Conservation (phyloP, 2,797 vertebrate species). For the Ctenochaetus hawaiiensis region DNA sequence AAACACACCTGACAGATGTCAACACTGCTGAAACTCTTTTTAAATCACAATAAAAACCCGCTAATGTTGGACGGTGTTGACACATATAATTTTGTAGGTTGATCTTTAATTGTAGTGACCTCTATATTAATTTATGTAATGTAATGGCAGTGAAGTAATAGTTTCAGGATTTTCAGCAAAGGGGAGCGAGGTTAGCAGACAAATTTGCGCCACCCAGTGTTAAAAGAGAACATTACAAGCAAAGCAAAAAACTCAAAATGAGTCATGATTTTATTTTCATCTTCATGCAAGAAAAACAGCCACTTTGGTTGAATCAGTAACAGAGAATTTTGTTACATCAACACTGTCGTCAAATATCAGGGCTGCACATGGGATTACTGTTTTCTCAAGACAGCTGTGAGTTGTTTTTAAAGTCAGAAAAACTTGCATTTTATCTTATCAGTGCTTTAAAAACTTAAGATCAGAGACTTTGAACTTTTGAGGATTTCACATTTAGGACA, state of each 20-base stretch:
- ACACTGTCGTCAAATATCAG: constrained; percentile 1
- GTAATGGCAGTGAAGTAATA: background rate
- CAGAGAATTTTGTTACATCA: constrained; percentile 23
- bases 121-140: background rate
- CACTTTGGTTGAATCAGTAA: constrained; percentile 28
- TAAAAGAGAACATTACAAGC: constrained; percentile 30
- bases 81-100: no score
- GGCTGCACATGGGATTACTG: background rate
- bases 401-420: background rate
- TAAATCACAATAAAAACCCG: background rate
- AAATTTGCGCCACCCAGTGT: constrained; percentile 51
- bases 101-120: background rate
- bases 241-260: constrained; percentile 15
- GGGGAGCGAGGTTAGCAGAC: background rate
- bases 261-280: constrained; percentile 66
- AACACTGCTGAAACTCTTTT: background rate
- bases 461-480: no score
- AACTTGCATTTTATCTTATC: constrained; percentile 10
- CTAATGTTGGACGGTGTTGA: background rate
- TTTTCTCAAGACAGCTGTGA: constrained; percentile 13
- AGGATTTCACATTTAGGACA: no score
- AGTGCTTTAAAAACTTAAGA: background rate
- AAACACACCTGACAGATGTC: background rate
- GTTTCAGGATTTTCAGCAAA: background rate
- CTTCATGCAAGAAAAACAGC: constrained; percentile 67